Base-by-base conservation (phyloP, 2,113 vertebrate genomes). In the Mungos mungo region DNA sequence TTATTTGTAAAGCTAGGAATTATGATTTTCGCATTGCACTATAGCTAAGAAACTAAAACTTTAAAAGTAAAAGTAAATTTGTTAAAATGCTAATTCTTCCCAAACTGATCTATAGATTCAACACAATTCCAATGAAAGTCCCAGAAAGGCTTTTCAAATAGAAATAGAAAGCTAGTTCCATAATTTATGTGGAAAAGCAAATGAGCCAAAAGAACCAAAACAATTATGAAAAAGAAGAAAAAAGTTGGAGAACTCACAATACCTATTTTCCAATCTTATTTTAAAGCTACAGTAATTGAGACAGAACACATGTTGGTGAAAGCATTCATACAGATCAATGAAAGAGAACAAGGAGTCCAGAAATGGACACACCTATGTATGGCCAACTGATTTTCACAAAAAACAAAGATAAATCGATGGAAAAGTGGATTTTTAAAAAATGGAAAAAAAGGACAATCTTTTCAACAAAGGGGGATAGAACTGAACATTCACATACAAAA, bases 11-110 rank as follows among this genome's bases (percentile, higher is more conserved):
- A 71, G 63, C 76, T 66, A 85, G 47, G 10, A 89, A 89, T 79
- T 63, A 86, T 33, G 65, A 79, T 72, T 90, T 85, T 85, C 63
- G 79, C 25, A 52, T 10, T 85, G 88, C 15, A 65, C 79, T 52
- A 74, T 18, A 87, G 23, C 52, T 81, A 96, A 95, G 38, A 95
- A 88, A 94, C 50, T 71, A 92, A 92, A 69, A 96, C 47, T 79
- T 65, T 76, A 35, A 38, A 92, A 96, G 33, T 71, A 88, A 88
- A 88, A 47, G 50, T 50, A 50, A 50, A 50, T 57, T 57, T 52
- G 77, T 60, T 41, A 68, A 90, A 65, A 66, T 54, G n/a, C 41
- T 31, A 29, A 6, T 31, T 84, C 23, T 76, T 31, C n/a, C 82
- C 7, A 81, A 71, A 45, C 65, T 29, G 14, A 72, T 41, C 6